Percentiles rank a stretch among this genome's conserved stretches.
Conservation (phyloP, 2,888 invertebrate genomes). For the Limnephilus auricula region DNA sequence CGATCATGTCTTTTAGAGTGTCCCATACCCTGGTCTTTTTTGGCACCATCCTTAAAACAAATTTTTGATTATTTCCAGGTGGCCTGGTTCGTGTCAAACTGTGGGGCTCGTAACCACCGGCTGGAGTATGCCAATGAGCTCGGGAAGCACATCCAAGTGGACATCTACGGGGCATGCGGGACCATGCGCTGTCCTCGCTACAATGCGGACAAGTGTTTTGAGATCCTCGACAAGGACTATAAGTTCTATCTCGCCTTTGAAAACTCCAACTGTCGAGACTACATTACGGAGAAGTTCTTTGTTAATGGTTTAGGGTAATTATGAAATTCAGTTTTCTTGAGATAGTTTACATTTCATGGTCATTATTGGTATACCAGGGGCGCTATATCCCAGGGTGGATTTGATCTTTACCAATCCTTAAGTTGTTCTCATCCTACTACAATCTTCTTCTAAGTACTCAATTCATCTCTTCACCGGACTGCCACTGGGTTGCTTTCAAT, state of each 20-base stretch:
- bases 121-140: slow-evolving; percentile 92
- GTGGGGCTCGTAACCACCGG: slow-evolving; percentile 93
- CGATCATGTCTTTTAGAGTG: neutral
- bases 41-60: neutral
- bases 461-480: neutral
- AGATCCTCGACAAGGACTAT: slow-evolving; percentile 93
- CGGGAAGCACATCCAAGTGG: slow-evolving; percentile 90
- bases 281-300: slow-evolving; percentile 98
- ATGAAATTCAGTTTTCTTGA: neutral
- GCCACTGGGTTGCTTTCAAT: neutral
- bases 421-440: neutral
- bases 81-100: slow-evolving; percentile 99
- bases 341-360: neutral
- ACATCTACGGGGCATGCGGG: slow-evolving; percentile 95
- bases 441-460: neutral
- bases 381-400: neutral
- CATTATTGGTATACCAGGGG: neutral
- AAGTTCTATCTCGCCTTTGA: slow-evolving; percentile 98
- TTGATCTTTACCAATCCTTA: neutral
- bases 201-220: slow-evolving; percentile 89
- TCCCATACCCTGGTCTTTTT: neutral
- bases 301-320: slow-evolving; percentile 93
- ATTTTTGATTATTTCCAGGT: slow-evolving; percentile 75
- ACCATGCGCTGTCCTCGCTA: slow-evolving; percentile 89
- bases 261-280: slow-evolving; percentile 97